Conservation (phyloP, 1,140 invertebrate species). For the Zaprionus gabonicus region DNA sequence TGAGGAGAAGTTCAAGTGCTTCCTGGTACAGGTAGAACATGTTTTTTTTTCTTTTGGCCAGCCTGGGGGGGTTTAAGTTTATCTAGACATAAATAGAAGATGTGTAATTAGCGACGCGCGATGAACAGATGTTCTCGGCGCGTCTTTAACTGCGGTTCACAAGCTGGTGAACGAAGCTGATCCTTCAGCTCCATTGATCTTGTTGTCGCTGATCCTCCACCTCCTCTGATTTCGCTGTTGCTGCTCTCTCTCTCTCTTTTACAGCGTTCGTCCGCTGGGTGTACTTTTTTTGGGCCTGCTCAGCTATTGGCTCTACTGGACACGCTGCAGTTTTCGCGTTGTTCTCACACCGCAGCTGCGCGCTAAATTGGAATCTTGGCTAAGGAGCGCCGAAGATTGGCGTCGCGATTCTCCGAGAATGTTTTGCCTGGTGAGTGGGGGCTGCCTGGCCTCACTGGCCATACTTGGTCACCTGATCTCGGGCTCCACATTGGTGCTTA, state of each 20-base stretch:
- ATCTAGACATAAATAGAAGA: constrained; percentile 23
- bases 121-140: constrained; percentile 7
- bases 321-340: constrained; percentile 71
- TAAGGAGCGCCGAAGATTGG: constrained; percentile 50
- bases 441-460: constrained; percentile 64
- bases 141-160: constrained; percentile 45
- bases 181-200: neutral
- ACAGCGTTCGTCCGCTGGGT: constrained; percentile 71
- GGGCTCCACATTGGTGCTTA: constrained; percentile 67
- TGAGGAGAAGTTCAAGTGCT: constrained; percentile 33
- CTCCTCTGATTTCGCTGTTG: neutral
- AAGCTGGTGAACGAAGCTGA: neutral
- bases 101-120: neutral
- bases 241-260: constrained; percentile 26
- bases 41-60: constrained; percentile 36
- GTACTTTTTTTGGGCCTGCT: constrained; percentile 71
- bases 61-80: constrained; percentile 7
- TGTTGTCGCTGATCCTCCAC: neutral
- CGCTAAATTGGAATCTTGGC: constrained; percentile 46
- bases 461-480: constrained; percentile 76
- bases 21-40: constrained; percentile 75
- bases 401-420: constrained; percentile 62
- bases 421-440: constrained; percentile 66
- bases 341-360: constrained; percentile 70
- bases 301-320: constrained; percentile 77